Conservation (phyloP, 2,888 invertebrate species). For the Agrotis ipsilon region DNA sequence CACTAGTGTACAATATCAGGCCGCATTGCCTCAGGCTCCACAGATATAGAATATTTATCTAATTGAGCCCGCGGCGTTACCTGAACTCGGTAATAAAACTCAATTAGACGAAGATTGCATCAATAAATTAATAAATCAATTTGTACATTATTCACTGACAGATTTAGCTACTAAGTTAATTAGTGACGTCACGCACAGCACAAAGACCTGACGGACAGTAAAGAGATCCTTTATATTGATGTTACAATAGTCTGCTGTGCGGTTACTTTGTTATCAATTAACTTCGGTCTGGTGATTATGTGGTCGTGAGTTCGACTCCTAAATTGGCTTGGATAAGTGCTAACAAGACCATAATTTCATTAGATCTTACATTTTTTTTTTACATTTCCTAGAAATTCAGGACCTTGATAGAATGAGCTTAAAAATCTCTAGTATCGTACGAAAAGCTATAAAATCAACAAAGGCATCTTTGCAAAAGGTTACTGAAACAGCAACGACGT, state of each 20-base stretch:
- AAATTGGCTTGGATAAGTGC: background rate
- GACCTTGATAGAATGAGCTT: background rate
- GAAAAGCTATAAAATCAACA: background rate
- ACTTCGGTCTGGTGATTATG: background rate
- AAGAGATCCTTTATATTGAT: background rate
- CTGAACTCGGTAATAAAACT: constrained; percentile 26
- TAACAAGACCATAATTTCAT: too few relatives aligned
- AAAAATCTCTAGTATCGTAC: background rate
- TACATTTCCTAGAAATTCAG: background rate
- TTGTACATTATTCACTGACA: constrained; percentile 8
- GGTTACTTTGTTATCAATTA: background rate
- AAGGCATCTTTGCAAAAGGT: background rate
- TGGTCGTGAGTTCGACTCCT: too few relatives aligned
- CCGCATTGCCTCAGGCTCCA: constrained; percentile 8
- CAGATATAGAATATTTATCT: background rate
- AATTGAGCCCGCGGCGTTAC: background rate
- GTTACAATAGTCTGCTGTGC: too few relatives aligned
- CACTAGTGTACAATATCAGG: constrained; percentile 2
- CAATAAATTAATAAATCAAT: constrained; percentile 19
- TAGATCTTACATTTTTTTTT: background rate
- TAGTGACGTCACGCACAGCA: background rate
- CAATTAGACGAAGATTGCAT: constrained; percentile 30
- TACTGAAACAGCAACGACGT: background rate
- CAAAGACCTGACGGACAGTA: background rate
- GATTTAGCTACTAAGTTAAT: background rate